A percentile compares a stretch with the other conserved stretches of the same genome.
These are phyloP conservation scores for Meta bourneti DNA, from an alignment of 2,888 invertebrate genomes.

Conservation along the genomic window DNA sequence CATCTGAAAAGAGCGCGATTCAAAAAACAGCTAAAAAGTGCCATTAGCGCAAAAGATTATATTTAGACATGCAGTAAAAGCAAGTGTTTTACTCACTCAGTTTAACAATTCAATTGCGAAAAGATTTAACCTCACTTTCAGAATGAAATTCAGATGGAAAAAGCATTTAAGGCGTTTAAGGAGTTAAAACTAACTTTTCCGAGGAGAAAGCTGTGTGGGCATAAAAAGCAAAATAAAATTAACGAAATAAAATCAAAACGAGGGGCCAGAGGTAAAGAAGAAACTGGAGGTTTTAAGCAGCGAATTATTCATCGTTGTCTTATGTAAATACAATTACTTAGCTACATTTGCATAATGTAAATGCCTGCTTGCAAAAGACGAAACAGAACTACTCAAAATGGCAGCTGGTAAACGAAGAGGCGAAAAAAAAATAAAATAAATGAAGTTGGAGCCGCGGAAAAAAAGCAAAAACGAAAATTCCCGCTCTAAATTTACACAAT, in stretches of 20 bases:
- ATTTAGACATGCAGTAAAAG: conserved; percentile 33
- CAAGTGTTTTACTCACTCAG: conserved; percentile 54
- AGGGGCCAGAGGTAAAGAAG: conserved; percentile 54
- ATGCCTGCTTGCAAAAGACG: conserved; percentile 38
- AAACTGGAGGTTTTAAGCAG: conserved; percentile 65
- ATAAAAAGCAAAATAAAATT: conserved; percentile 62
- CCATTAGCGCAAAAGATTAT: conserved; percentile 47
- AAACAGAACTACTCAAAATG: conserved; percentile 68
- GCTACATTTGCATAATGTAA: conserved; percentile 74
- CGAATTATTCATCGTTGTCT: conserved; percentile 75
- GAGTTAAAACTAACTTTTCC: conserved; percentile 54
- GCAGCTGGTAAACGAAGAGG: conserved; percentile 55
- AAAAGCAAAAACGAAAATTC: conserved; percentile 60
- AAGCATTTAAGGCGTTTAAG: conserved; percentile 65
- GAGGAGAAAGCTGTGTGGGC: not conserved
- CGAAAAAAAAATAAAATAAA: conserved; percentile 57
- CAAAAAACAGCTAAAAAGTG: conserved; percentile 29
- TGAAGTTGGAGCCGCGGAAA: conserved; percentile 52
- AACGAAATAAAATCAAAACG: conserved; percentile 65
- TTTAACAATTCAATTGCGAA: conserved; percentile 69
- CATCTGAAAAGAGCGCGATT: not conserved
- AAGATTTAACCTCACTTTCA: conserved; percentile 55
- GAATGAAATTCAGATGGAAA: conserved; percentile 58
- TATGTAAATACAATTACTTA: conserved; percentile 77
- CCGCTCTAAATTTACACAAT: conserved; percentile 69